Conservation (phyloP, 2,888 invertebrate genomes). For the Cryptocephalus primarius region DNA sequence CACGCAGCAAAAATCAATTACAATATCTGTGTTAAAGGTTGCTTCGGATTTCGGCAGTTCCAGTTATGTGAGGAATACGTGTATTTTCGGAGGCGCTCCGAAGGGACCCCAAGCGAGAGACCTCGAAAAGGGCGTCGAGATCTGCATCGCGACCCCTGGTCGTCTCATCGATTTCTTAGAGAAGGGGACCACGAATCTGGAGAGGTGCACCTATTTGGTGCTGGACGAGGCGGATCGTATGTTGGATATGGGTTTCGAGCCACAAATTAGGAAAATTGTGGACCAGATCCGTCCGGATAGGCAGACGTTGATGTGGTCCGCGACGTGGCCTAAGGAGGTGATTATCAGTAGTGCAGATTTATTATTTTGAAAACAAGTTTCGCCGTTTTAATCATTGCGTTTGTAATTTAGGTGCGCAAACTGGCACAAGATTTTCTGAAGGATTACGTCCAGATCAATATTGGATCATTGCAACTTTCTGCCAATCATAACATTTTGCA, state of each 20-base stretch:
- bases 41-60: constrained; percentile 73
- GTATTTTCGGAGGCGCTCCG: constrained; percentile 87
- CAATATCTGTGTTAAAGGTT: constrained; percentile 35
- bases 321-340: constrained; percentile 97
- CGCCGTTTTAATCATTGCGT: too few relatives aligned
- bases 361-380: too few relatives aligned
- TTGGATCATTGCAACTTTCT: constrained; percentile 76
- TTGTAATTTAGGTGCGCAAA: constrained; percentile 38
- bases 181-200: constrained; percentile 56
- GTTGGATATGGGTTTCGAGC: constrained; percentile 97
- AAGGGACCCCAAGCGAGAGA: constrained; percentile 72
- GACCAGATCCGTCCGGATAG: constrained; percentile 88
- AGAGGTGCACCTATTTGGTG: constrained; percentile 76
- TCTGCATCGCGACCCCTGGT: constrained; percentile 81
- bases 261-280: constrained; percentile 87
- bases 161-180: constrained; percentile 75
- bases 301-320: constrained; percentile 97
- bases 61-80: constrained; percentile 71
- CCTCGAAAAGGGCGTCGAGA: constrained; percentile 62
- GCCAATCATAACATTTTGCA: constrained; percentile 89
- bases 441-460: constrained; percentile 84
- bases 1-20: constrained; percentile 58
- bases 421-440: constrained; percentile 87
- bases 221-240: constrained; percentile 92
- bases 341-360: too few relatives aligned